Evolutionary conservation across 2,888 invertebrate genomes (phyloP).

Genomic region (Clusia tigrina): DNA sequence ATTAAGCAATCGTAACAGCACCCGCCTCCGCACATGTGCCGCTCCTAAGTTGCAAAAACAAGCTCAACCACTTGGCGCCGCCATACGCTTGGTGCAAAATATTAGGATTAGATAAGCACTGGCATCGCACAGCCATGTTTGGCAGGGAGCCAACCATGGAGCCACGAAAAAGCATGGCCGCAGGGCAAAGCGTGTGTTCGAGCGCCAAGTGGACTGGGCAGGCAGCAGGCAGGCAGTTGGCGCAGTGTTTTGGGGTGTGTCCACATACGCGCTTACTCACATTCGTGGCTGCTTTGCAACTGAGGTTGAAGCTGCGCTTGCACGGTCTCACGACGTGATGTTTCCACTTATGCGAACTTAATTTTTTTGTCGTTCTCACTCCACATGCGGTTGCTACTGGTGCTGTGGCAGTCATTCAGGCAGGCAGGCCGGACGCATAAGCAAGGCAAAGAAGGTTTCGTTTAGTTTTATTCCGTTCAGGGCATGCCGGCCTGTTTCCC

Average conservation of each 20-base stretch:
- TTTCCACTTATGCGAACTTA: constrained; percentile 16
- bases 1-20: constrained; percentile 16
- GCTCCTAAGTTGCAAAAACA: neutral
- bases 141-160: neutral
- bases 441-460: too few species aligned
- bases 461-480: too few species aligned
- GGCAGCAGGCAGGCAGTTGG: constrained; percentile 4
- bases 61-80: constrained; percentile 18
- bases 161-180: neutral
- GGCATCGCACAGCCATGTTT: constrained; percentile 10
- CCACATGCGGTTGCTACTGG: neutral
- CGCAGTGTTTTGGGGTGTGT: constrained; percentile 4
- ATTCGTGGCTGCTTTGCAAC: neutral
- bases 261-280: constrained; percentile 4
- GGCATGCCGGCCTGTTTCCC: neutral
- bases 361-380: constrained; percentile 15
- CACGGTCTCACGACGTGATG: neutral
- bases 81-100: constrained; percentile 16
- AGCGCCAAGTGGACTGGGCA: neutral
- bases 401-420: neutral
- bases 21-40: neutral
- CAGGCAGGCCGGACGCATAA: neutral
- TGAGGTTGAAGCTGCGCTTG: neutral
- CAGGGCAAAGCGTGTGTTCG: neutral
- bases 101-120: constrained; percentile 28